These are phyloP conservation scores for Ptychoptera albimana DNA, from an alignment of 2,888 invertebrate genomes.

Conservation along the genomic window DNA sequence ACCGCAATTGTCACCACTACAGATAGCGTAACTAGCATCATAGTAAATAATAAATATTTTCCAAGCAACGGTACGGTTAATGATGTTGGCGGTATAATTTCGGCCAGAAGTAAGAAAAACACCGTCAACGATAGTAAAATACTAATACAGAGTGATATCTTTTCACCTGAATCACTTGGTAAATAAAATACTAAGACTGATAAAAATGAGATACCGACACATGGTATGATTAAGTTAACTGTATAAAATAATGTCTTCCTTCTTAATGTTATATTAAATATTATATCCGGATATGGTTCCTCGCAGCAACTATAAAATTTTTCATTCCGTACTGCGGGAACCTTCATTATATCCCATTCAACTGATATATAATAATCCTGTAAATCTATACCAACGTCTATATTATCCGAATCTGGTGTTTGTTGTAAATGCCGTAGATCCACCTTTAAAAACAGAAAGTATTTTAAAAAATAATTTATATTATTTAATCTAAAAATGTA, in stretches of 20 bases:
- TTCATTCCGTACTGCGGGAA: conserved; percentile 77
- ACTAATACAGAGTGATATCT: conserved; percentile 90
- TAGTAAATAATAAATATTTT: conserved; percentile 84
- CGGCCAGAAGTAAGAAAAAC: conserved; percentile 83
- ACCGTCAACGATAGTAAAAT: conserved; percentile 85
- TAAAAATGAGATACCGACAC: conserved; percentile 91
- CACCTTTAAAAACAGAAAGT: conserved; percentile 42
- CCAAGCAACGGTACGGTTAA: conserved; percentile 81
- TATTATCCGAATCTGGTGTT: conserved; percentile 71
- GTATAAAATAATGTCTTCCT: conserved; percentile 96
- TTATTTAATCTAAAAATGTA: neutral
- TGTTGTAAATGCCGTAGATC: conserved; percentile 79
- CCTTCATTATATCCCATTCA: conserved; percentile 95
- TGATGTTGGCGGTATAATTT: conserved; percentile 89
- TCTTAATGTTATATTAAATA: conserved; percentile 88
- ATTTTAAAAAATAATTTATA: conserved; percentile 1
- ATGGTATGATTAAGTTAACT: conserved; percentile 92
- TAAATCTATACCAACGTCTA: conserved; percentile 80
- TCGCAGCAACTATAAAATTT: conserved; percentile 94
- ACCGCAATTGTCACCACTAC: conserved; percentile 89
- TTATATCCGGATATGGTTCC: conserved; percentile 93
- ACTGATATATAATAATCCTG: conserved; percentile 93
- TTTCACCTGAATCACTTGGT: conserved; percentile 95
- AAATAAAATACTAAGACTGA: conserved; percentile 95
- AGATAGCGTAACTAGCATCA: conserved; percentile 85